Base-by-base conservation (phyloP, 1,140 invertebrate genomes). In the Drosophila takahashii region DNA sequence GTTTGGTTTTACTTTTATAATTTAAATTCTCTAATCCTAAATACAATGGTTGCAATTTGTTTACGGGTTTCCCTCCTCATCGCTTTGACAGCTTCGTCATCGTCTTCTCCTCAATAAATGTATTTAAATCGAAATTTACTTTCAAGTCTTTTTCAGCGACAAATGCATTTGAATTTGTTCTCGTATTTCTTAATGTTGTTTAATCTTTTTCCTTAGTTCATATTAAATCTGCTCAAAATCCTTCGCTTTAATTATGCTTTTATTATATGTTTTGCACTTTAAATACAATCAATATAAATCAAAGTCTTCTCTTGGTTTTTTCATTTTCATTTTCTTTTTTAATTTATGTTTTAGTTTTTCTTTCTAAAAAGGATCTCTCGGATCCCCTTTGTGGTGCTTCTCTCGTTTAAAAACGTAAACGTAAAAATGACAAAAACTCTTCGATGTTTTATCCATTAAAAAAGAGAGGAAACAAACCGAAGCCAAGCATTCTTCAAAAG, bases 141-240 rank as follows among this genome's bases (percentile, higher is more conserved):
- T 81, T 90, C 87, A 90, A 90, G 87, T 90, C 87, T 90, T 90
- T 90, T 90, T 90, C 87, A 90, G 87, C 87, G 81, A 90, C 87
- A 90, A 90, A 90, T 90, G 87, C 87, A 90, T 90, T 90, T 83
- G 84, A 85, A 85, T 85, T 85, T 85, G 81, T 86, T 85, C 81
- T 86, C 81, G 79, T 70, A 70, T 70, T 70, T 78, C 74, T 77
- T 67, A 79, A 79, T 79, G 44, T 42, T 57, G 53, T 67, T 78
- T 51, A 59, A 60, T 77, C 64, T 36, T 47, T 76, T 77, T 61
- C 4, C 71, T 61, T 79, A 79, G 58, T 67, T 71, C 77, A 73
- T 79, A 84, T 87, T 83, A 71, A 87, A 89, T 89, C 70, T 89
- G 64, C 73, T 89, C 84, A 87, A 86, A 86, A 86, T 87, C 84